Evolutionary conservation across 1,140 invertebrate species (phyloP).

Genomic region (Phenacoccus solenopsis): DNA sequence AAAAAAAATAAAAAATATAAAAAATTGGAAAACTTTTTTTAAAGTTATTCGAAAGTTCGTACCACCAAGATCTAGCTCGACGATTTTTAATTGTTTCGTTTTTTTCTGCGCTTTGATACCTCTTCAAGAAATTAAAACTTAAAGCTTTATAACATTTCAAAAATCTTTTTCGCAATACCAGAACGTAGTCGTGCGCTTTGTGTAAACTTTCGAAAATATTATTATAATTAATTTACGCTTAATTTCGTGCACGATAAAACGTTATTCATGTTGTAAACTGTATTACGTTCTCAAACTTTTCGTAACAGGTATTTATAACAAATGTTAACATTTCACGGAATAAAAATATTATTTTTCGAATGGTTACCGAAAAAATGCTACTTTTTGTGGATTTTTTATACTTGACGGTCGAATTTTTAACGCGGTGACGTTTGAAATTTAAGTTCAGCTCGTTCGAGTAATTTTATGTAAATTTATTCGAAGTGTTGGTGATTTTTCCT

Average conservation of each 20-base stretch:
- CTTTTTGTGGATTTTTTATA: too few relatives aligned
- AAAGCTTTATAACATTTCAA: not conserved
- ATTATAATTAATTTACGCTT: constrained; percentile 8
- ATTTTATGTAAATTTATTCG: too few relatives aligned
- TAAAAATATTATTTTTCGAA: too few relatives aligned
- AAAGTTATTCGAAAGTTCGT: constrained; percentile 9
- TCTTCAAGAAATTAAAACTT: constrained; percentile 15
- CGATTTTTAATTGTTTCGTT: not conserved
- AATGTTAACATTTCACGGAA: constrained; percentile 6
- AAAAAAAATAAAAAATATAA: not conserved
- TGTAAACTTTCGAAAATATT: not conserved
- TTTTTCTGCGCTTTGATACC: not conserved
- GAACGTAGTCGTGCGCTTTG: not conserved
- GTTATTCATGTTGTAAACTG: constrained; percentile 11
- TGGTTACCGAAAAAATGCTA: too few relatives aligned
- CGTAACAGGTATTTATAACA: constrained; percentile 10
- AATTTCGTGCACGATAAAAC: not conserved
- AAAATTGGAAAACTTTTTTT: not conserved
- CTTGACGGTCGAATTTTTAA: too few relatives aligned
- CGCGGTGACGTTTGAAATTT: too few relatives aligned
- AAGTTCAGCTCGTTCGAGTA: too few relatives aligned
- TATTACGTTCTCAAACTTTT: not conserved
- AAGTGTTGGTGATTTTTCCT: too few relatives aligned
- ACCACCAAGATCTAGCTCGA: not conserved
- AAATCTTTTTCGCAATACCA: not conserved